These are phyloP conservation scores for Orchestia grillus DNA, from an alignment of 1,140 invertebrate species.

Conservation along the genomic window DNA sequence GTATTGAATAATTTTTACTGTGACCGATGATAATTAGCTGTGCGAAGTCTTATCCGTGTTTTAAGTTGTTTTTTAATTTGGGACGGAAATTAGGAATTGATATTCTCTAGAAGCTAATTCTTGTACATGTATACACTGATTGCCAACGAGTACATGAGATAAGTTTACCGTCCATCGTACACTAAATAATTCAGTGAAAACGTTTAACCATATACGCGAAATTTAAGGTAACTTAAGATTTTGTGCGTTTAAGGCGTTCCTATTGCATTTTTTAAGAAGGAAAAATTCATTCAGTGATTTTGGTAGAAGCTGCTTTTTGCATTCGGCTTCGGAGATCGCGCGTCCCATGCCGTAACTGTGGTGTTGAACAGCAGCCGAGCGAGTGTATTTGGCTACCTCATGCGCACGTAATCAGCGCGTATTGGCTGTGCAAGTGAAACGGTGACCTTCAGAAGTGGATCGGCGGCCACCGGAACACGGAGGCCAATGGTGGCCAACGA, in stretches of 20 bases:
- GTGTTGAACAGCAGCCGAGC: not conserved
- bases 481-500: constrained; percentile 50
- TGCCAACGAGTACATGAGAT: not conserved
- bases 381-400: not conserved
- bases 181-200: not conserved
- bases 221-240: not conserved
- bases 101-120: not conserved
- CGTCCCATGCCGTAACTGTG: not conserved
- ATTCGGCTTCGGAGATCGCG: not conserved
- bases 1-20: not conserved
- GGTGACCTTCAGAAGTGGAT: constrained; percentile 43
- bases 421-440: constrained; percentile 16
- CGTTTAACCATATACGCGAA: not conserved
- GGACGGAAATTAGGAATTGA: not conserved
- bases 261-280: not conserved
- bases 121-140: not conserved
- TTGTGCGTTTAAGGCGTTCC: not conserved
- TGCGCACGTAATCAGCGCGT: not conserved
- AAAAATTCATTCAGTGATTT: not conserved
- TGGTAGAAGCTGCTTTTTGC: not conserved
- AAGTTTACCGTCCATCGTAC: not conserved
- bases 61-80: not conserved
- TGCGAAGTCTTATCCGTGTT: not conserved
- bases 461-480: constrained; percentile 40
- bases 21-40: not conserved